phyloP scores from a whole-genome alignment of 2,888 invertebrate species.

The Apeira syringaria region DNA sequence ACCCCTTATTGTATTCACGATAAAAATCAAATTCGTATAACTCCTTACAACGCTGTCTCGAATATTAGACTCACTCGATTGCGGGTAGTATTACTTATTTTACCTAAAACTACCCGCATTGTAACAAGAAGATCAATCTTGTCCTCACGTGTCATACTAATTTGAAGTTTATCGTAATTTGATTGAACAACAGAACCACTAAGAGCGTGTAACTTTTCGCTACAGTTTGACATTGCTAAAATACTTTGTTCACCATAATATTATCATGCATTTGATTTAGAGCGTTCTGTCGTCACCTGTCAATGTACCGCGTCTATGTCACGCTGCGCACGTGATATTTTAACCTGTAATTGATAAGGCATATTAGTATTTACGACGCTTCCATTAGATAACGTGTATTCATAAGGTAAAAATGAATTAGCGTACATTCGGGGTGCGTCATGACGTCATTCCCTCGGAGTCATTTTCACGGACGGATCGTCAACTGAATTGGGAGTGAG shows the following conservation, averaged over 20 bases:
- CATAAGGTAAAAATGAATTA: conserved; percentile 8
- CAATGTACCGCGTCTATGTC: conserved; percentile 92
- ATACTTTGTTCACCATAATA: background rate
- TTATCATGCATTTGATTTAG: conserved; percentile 16
- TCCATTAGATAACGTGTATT: background rate
- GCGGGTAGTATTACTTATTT: too few relatives aligned
- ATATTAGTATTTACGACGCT: background rate
- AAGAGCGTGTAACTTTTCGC: conserved; percentile 14
- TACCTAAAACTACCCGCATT: too few relatives aligned
- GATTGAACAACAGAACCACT: too few relatives aligned
- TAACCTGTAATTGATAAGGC: conserved; percentile 82
- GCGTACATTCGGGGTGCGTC: conserved; percentile 17
- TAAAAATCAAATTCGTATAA: too few relatives aligned
- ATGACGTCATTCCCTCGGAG: conserved; percentile 18
- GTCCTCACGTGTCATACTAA: too few relatives aligned
- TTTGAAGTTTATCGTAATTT: too few relatives aligned
- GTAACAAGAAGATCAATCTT: too few relatives aligned
- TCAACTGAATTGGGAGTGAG: conserved; percentile 23
- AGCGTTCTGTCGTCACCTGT: conserved; percentile 25
- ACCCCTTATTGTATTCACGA: too few relatives aligned
- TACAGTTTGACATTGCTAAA: conserved; percentile 6
- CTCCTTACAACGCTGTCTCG: too few relatives aligned
- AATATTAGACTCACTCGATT: too few relatives aligned
- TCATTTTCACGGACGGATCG: conserved; percentile 14
- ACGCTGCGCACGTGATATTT: conserved; percentile 97